A percentile compares a stretch with the other conserved stretches of the same genome.
Evolutionary conservation across 2,888 invertebrate genomes (phyloP).

Genomic region (Zygaena filipendulae): DNA sequence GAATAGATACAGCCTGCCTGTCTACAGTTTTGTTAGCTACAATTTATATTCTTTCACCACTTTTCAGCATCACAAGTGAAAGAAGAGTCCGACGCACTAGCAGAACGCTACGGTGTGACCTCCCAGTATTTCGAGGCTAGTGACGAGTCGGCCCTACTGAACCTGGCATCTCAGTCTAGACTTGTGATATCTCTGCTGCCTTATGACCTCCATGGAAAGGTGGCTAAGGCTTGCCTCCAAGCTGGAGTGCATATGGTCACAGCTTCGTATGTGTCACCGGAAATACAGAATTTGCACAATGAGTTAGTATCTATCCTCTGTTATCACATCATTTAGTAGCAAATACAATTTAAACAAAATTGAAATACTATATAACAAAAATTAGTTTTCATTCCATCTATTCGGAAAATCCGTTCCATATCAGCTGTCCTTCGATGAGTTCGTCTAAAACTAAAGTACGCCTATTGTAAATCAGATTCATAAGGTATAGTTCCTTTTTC

Average conservation of each 20-base stretch:
- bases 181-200: conserved; percentile 91
- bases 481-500: too few relatives aligned
- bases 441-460: too few relatives aligned
- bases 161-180: conserved; percentile 78
- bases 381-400: too few relatives aligned
- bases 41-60: too few relatives aligned
- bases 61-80: conserved; percentile 85
- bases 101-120: conserved; percentile 80
- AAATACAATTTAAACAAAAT: too few relatives aligned
- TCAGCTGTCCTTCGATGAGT: too few relatives aligned
- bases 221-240: conserved; percentile 89
- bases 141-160: conserved; percentile 75
- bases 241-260: conserved; percentile 93
- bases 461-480: too few relatives aligned
- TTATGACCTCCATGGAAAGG: conserved; percentile 86
- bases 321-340: too few relatives aligned
- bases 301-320: conserved; percentile 57
- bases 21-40: too few relatives aligned
- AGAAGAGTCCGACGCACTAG: conserved; percentile 88
- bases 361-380: too few relatives aligned
- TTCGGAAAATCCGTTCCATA: too few relatives aligned
- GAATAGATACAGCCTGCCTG: too few relatives aligned
- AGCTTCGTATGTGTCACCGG: conserved; percentile 92
- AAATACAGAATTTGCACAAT: conserved; percentile 82
- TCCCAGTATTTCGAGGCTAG: conserved; percentile 86